A percentile compares a stretch with the other conserved stretches of the same genome.
These are phyloP conservation scores for Toxotes lorentzi DNA, from an alignment of 2,797 vertebrate genomes.

Conservation along the genomic window DNA sequence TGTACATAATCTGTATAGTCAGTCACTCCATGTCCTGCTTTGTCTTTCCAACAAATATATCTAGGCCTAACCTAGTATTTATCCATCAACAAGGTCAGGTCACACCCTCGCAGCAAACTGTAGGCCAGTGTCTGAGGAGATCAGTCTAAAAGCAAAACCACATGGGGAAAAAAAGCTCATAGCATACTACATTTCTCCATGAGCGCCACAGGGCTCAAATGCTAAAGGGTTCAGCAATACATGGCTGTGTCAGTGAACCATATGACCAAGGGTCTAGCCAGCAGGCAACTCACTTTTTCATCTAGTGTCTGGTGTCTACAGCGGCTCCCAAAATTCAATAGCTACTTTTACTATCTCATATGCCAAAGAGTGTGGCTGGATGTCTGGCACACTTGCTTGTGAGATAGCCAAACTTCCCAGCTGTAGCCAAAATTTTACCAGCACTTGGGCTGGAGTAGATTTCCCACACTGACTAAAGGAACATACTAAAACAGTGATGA, in stretches of 20 bases:
- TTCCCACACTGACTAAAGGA: slow-evolving; percentile 51
- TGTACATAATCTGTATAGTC: slow-evolving; percentile 13
- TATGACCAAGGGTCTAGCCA: slow-evolving; percentile 34
- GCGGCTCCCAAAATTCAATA: slow-evolving; percentile 47
- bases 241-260: slow-evolving; percentile 46
- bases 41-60: slow-evolving; percentile 42
- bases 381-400: slow-evolving; percentile 47
- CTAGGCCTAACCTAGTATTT: slow-evolving; percentile 13
- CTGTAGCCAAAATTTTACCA: slow-evolving; percentile 59
- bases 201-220: slow-evolving; percentile 54
- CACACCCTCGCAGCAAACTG: slow-evolving; percentile 37
- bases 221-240: slow-evolving; percentile 63
- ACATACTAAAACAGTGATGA: slow-evolving; percentile 51
- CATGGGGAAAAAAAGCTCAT: slow-evolving; percentile 43
- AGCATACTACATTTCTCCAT: slow-evolving; percentile 43
- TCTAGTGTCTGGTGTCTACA: slow-evolving; percentile 40
- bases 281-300: slow-evolving; percentile 43
- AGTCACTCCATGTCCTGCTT: slow-evolving; percentile 25
- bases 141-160: slow-evolving; percentile 37
- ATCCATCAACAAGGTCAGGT: slow-evolving; percentile 39
- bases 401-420: slow-evolving; percentile 41
- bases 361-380: slow-evolving; percentile 44
- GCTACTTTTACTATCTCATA: slow-evolving; percentile 53
- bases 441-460: slow-evolving; percentile 39
- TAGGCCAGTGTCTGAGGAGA: slow-evolving; percentile 22